Conservation (phyloP, 2,888 invertebrate species). For the Odontomyia ornata region DNA sequence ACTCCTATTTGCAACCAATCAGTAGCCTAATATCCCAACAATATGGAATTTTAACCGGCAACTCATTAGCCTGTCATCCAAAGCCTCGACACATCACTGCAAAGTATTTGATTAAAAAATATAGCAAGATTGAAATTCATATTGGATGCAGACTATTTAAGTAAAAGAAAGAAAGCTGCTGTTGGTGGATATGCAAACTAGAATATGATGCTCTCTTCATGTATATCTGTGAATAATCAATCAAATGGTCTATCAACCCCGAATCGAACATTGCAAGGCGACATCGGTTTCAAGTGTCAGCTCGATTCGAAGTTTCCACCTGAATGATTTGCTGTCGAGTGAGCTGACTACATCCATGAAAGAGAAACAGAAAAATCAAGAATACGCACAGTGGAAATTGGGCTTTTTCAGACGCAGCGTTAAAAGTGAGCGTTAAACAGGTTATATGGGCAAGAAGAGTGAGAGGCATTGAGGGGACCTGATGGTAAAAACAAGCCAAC, state of each 20-base stretch:
- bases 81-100: conserved; percentile 68
- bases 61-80: conserved; percentile 71
- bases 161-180: conserved; percentile 66
- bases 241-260: conserved; percentile 49
- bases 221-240: not conserved
- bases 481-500: no score
- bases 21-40: conserved; percentile 67
- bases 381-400: conserved; percentile 64
- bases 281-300: conserved; percentile 61
- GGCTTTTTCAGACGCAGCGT: no score
- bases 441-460: no score
- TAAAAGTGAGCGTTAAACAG: no score
- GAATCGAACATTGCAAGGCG: conserved; percentile 43
- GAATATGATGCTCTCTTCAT: conserved; percentile 36
- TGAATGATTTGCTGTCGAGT: conserved; percentile 43
- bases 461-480: no score
- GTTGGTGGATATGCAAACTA: conserved; percentile 63
- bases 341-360: conserved; percentile 44
- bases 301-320: conserved; percentile 54
- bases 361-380: conserved; percentile 58
- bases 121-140: conserved; percentile 68
- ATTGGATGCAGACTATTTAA: conserved; percentile 67
- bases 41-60: conserved; percentile 69
- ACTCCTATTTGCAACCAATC: conserved; percentile 68
- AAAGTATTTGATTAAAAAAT: conserved; percentile 68